phyloP scores from a whole-genome alignment of 2,888 invertebrate genomes.

The Eucriotettix oculatus region DNA sequence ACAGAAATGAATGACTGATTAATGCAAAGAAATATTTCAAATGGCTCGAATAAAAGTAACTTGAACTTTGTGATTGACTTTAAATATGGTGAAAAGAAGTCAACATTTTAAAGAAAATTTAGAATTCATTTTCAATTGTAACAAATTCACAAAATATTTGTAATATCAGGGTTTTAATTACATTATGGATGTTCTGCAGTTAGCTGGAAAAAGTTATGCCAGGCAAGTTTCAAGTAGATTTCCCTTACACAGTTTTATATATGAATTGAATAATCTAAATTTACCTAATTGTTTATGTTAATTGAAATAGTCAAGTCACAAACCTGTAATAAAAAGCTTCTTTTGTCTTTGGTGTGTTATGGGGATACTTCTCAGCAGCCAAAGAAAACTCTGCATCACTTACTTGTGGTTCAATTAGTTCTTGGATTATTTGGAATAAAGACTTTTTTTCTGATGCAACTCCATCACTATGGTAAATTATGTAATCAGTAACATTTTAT shows the following conservation, averaged over 20 bases:
- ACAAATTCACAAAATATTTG: too few relatives aligned
- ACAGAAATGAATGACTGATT: background rate
- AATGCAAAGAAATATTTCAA: background rate
- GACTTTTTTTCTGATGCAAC: conserved; percentile 58
- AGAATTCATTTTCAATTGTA: too few relatives aligned
- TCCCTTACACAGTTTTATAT: too few relatives aligned
- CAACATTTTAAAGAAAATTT: too few relatives aligned
- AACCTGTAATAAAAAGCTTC: conserved; percentile 60
- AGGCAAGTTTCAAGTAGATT: too few relatives aligned
- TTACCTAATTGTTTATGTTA: too few relatives aligned
- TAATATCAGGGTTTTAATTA: too few relatives aligned
- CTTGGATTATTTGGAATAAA: conserved; percentile 48
- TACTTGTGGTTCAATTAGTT: conserved; percentile 48
- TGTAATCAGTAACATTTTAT: background rate
- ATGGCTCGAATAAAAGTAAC: background rate
- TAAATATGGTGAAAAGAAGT: too few relatives aligned
- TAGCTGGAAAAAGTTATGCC: too few relatives aligned
- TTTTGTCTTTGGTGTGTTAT: conserved; percentile 56
- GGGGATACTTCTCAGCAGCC: conserved; percentile 37
- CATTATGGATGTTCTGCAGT: too few relatives aligned
- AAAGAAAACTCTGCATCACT: conserved; percentile 36
- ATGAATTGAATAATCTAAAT: too few relatives aligned
- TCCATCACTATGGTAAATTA: conserved; percentile 40
- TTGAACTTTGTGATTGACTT: background rate
- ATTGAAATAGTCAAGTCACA: background rate